phyloP scores from a whole-genome alignment of 2,888 invertebrate species.

The Dasysyrphus tricinctus region DNA sequence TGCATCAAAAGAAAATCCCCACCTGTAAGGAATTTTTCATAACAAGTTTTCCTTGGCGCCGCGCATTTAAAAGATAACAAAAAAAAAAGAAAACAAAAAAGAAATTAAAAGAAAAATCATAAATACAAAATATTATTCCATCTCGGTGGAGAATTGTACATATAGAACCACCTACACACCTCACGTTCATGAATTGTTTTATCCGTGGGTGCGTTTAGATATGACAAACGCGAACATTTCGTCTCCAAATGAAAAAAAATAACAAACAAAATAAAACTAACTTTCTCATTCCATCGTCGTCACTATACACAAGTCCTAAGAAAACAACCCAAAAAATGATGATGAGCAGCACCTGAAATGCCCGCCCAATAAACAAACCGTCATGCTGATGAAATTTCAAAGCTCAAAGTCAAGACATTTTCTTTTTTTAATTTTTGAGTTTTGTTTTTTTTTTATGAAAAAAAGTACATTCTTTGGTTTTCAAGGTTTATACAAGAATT shows the following conservation, averaged over 20 bases:
- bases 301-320: constrained; percentile 8
- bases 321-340: constrained; percentile 5
- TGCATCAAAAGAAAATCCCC: constrained; percentile 12
- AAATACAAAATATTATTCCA: constrained; percentile 12
- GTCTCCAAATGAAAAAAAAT: constrained; percentile 1
- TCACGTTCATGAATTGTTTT: constrained; percentile 1
- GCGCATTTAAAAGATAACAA: constrained; percentile 5
- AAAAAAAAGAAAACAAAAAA: constrained; percentile 7
- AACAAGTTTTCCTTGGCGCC: constrained; percentile 41
- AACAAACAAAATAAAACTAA: background rate
- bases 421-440: background rate
- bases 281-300: background rate
- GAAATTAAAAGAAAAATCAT: background rate
- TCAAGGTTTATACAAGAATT: background rate
- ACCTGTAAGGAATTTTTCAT: constrained; percentile 39
- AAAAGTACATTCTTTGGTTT: background rate
- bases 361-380: background rate
- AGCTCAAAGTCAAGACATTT: constrained; percentile 2
- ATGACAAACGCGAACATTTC: constrained; percentile 8
- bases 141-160: background rate
- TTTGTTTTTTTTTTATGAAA: background rate
- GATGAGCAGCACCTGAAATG: constrained; percentile 6
- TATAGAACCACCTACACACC: constrained; percentile 7
- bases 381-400: background rate
- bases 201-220: constrained; percentile 15